Base-by-base conservation (phyloP, 1,140 invertebrate species). In the Trachymyrmex cornetzi region DNA sequence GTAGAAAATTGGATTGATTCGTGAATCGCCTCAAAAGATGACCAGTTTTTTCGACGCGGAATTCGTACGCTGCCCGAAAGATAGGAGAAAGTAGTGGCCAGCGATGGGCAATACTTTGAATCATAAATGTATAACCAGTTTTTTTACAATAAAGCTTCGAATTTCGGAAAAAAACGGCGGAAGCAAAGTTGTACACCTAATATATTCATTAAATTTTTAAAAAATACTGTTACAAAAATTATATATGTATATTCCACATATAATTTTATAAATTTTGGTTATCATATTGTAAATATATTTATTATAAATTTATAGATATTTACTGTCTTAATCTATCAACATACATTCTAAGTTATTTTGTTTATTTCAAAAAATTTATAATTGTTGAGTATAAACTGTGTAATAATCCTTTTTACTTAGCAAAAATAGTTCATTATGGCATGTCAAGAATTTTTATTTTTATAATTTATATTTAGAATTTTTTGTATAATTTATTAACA, bases 301-400 rank as follows among this genome's bases (percentile, higher is more conserved):
- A 66, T n/a, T 66, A 5, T 66, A 64, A 34, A 30, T 66, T 38
- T 38, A 34, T n/a, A 66, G 3, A 44, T 30, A 22, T 67, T 44
- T 67, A 22, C 44, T 66, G 19, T 66, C 5, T 1, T 9, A n/a
- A 72, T 30, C 27, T 4, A 30, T 55, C 12, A 16, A 30, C 1
- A 55, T 48, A 24, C 38, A 44, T 72, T 55, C 9, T 55, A 19
- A 30, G 5, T 1, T 74, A 57, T 38, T 74, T 57, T 2, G 57
- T 22, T 71, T 71, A 69, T 69, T 44, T 16, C 14, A 14, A 72
- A 11, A 6, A 30, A 72, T 53, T 64, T 72, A 16, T 71, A 3
- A 71, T 71, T 72, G 19, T 53, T 30, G 53, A 53, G 7, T 72
- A 30, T 0, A 19, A 72, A 22, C 2, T 53, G 4, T 11, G 24